phyloP scores from a whole-genome alignment of 2,888 invertebrate genomes.

The Coleophora deauratella region DNA sequence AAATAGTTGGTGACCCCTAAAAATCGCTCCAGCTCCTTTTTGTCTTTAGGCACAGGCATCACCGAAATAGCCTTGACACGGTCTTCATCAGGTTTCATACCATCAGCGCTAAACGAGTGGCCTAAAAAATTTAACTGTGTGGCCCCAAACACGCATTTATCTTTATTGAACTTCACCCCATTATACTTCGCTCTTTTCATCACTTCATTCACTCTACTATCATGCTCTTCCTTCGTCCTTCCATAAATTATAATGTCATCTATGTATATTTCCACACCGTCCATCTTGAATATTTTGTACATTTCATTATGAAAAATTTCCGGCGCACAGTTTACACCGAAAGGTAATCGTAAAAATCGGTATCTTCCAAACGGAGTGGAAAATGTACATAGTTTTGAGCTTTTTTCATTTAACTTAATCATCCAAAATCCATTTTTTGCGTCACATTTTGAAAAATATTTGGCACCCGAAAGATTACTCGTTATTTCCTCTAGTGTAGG shows the following conservation, averaged over 20 bases:
- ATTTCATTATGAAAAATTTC: conserved; percentile 14
- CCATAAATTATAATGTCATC: conserved; percentile 9
- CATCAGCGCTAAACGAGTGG: conserved; percentile 2
- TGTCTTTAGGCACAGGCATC: neutral
- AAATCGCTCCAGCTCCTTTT: conserved; percentile 4
- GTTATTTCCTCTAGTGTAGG: conserved; percentile 7
- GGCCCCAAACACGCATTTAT: conserved; percentile 3
- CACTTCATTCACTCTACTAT: conserved; percentile 6
- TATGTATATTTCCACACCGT: conserved; percentile 7
- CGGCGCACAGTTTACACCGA: conserved; percentile 8
- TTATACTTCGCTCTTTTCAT: conserved; percentile 1
- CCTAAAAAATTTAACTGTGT: conserved; percentile 5
- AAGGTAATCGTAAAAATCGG: conserved; percentile 10
- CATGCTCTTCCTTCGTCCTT: conserved; percentile 8
- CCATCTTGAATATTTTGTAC: conserved; percentile 10
- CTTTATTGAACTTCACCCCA: conserved; percentile 8
- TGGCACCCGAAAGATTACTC: too few species aligned
- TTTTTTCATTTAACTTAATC: conserved; percentile 6
- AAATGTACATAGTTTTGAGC: conserved; percentile 11
- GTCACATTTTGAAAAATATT: too few species aligned
- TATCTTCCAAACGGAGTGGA: conserved; percentile 8
- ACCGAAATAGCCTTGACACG: neutral
- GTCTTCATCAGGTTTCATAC: conserved; percentile 4
- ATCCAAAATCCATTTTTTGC: too few species aligned
- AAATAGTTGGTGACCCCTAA: conserved; percentile 4